A percentile compares a stretch with the other conserved stretches of the same genome.
Conservation (phyloP, 1,140 invertebrate genomes). For the Drosophila sproati region DNA sequence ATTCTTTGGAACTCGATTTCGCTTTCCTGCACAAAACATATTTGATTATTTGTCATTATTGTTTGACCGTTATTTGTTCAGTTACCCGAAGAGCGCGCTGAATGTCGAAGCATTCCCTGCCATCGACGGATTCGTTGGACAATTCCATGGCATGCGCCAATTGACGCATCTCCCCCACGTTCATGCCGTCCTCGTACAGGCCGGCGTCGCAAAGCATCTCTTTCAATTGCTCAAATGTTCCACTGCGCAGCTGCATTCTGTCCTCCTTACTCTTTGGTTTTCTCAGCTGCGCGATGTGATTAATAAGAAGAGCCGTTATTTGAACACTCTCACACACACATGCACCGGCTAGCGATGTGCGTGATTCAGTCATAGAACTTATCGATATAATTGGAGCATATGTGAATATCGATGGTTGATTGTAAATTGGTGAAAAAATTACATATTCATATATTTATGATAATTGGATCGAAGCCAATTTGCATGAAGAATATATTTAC, state of each 20-base stretch:
- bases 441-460: too few species aligned
- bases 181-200: conserved; percentile 64
- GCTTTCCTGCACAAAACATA: conserved; percentile 41
- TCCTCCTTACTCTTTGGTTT: background rate
- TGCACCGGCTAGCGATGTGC: background rate
- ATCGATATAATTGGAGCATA: background rate
- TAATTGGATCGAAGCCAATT: too few species aligned
- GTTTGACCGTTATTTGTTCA: background rate
- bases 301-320: conserved; percentile 33
- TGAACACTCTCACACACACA: background rate
- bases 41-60: too few species aligned
- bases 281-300: too few species aligned
- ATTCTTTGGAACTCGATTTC: conserved; percentile 44
- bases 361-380: background rate
- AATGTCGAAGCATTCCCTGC: conserved; percentile 6
- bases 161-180: conserved; percentile 59
- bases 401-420: background rate
- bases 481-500: too few species aligned
- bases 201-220: conserved; percentile 41
- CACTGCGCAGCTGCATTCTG: conserved; percentile 49
- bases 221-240: conserved; percentile 4
- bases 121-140: conserved; percentile 10
- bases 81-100: conserved; percentile 39
- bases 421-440: background rate
- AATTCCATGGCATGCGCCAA: conserved; percentile 49